phyloP scores from a whole-genome alignment of 2,797 vertebrate genomes.

The Parauchenoglanis ngamensis region DNA sequence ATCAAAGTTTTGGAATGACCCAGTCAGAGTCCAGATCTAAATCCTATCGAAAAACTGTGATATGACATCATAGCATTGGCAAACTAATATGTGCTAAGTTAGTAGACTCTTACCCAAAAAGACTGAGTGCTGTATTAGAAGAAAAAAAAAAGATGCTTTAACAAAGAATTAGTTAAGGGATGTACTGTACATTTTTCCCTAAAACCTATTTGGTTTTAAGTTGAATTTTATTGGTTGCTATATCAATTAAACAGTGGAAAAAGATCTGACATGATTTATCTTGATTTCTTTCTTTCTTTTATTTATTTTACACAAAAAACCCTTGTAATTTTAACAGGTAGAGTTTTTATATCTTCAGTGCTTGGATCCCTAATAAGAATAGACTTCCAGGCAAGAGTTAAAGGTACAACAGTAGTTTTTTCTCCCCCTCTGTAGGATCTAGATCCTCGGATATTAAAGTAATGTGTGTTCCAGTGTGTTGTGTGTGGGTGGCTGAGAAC shows the following conservation, averaged over 20 bases:
- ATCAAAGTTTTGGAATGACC: background rate
- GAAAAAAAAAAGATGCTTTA: background rate
- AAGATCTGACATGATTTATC: background rate
- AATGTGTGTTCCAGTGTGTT: background rate
- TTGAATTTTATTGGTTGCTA: background rate
- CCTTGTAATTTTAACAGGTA: background rate
- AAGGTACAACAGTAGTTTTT: background rate
- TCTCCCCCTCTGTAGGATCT: background rate
- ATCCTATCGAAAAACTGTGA: background rate
- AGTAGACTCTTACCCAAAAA: background rate
- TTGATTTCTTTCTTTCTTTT: background rate
- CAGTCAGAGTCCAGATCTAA: background rate
- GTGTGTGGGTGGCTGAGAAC: slow-evolving; percentile 6
- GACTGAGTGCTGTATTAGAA: background rate
- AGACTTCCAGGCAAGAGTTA: background rate
- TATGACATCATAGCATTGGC: background rate
- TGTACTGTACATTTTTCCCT: too few relatives aligned
- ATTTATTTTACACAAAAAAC: background rate
- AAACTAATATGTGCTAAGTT: background rate
- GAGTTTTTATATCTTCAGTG: background rate
- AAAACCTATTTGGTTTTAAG: background rate
- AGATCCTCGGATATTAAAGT: background rate
- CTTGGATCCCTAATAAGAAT: background rate
- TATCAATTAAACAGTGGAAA: background rate
- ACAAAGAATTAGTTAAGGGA: background rate